These are phyloP conservation scores for Cheilosia impressa DNA, from an alignment of 2,888 invertebrate genomes.

Conservation along the genomic window DNA sequence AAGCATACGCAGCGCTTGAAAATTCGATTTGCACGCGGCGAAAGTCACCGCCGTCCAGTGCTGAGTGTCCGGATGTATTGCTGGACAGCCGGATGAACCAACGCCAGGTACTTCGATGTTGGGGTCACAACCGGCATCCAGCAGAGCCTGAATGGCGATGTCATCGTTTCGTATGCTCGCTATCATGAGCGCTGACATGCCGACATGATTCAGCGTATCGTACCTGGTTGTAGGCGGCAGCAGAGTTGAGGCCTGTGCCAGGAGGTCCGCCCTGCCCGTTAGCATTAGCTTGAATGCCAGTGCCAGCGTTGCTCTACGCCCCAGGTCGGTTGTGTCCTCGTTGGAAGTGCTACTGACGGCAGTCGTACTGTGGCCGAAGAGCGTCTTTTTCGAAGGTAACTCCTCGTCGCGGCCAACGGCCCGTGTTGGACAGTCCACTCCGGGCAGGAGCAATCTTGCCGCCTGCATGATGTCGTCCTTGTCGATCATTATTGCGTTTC, in stretches of 20 bases:
- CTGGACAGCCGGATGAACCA: constrained; percentile 83
- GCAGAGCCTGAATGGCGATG: constrained; percentile 88
- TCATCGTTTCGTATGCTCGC: constrained; percentile 92
- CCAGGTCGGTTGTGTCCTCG: constrained; percentile 85
- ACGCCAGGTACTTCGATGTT: constrained; percentile 90
- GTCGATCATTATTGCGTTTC: constrained; percentile 90
- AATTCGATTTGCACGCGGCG: constrained; percentile 86
- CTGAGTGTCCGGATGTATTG: constrained; percentile 88
- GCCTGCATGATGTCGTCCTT: constrained; percentile 95
- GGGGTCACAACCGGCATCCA: constrained; percentile 92
- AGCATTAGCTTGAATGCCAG: constrained; percentile 92
- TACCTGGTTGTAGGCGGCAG: constrained; percentile 89
- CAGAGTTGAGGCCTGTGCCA: constrained; percentile 90
- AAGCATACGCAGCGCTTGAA: constrained; percentile 87
- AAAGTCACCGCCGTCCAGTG: constrained; percentile 96
- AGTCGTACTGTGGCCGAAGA: constrained; percentile 76
- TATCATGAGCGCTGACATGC: constrained; percentile 93
- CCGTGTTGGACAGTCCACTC: constrained; percentile 94
- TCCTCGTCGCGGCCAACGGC: constrained; percentile 87
- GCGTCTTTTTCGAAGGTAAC: constrained; percentile 83
- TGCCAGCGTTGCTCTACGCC: constrained; percentile 87
- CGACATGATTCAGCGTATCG: constrained; percentile 91
- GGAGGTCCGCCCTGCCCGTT: constrained; percentile 91
- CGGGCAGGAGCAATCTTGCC: constrained; percentile 92
- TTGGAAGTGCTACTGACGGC: constrained; percentile 77